phyloP scores from a whole-genome alignment of 2,888 invertebrate species.

The Watsonalla cultraria region DNA sequence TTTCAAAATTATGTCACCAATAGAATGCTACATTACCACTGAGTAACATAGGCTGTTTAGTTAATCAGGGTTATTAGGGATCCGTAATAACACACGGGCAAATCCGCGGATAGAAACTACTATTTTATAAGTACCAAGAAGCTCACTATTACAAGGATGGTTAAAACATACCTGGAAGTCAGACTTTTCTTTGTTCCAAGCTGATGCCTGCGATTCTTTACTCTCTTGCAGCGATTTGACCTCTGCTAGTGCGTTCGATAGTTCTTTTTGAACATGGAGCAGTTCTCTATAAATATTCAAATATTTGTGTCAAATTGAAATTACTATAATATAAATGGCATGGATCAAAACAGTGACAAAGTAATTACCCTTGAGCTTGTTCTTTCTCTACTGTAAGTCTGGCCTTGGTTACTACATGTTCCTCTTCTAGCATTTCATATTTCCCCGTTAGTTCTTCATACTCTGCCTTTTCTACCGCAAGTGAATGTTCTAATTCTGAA shows the following conservation, averaged over 20 bases:
- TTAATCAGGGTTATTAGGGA: no score
- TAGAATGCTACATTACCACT: no score
- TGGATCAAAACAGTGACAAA: not conserved
- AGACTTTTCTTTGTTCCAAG: slow-evolving; percentile 86
- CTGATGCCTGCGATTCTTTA: slow-evolving; percentile 81
- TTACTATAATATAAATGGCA: not conserved
- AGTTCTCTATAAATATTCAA: slow-evolving; percentile 70
- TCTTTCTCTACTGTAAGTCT: slow-evolving; percentile 90
- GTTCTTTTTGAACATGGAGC: slow-evolving; percentile 79
- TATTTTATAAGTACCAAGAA: no score
- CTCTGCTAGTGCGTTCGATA: slow-evolving; percentile 80
- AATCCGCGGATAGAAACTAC: no score
- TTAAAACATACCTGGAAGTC: slow-evolving; percentile 78
- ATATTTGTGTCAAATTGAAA: no score
- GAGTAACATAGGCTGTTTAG: not conserved
- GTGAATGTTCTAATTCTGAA: slow-evolving; percentile 82
- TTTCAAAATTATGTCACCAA: no score
- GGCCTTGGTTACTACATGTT: slow-evolving; percentile 90
- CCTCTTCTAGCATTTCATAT: slow-evolving; percentile 90
- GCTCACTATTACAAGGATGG: no score
- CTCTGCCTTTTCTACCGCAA: slow-evolving; percentile 84
- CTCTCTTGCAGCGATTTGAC: slow-evolving; percentile 81
- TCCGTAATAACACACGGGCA: no score
- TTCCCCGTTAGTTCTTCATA: slow-evolving; percentile 89
- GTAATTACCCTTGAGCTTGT: slow-evolving; percentile 81